Conservation (phyloP, 2,888 invertebrate species). For the Bembecia ichneumoniformis region DNA sequence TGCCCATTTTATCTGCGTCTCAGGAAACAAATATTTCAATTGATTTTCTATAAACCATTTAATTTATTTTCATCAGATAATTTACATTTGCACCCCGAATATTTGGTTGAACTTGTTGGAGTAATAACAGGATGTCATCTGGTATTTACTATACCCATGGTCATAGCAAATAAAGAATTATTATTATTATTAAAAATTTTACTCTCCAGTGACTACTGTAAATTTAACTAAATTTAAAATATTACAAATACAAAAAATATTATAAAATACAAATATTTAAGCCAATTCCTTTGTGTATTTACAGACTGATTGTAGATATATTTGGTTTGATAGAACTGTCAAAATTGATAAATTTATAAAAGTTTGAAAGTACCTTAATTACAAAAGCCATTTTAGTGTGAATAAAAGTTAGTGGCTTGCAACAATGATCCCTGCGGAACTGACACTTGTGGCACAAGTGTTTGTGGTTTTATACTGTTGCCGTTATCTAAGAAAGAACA, state of each 20-base stretch:
- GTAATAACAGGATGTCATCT: too few species aligned
- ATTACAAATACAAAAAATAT: not conserved
- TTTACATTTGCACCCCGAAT: too few species aligned
- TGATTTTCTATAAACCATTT: too few species aligned
- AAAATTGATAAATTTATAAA: not conserved
- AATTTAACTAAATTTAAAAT: not conserved
- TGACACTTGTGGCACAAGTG: conserved; percentile 32
- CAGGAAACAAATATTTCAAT: too few species aligned
- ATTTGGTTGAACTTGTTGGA: too few species aligned
- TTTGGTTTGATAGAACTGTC: not conserved
- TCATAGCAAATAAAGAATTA: too few species aligned
- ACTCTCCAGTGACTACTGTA: too few species aligned
- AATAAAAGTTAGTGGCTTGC: conserved; percentile 19
- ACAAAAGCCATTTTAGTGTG: conserved; percentile 46
- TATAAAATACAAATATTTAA: not conserved
- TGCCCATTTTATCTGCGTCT: too few species aligned
- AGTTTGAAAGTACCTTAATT: conserved; percentile 40
- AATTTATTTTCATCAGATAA: too few species aligned
- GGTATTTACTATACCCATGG: too few species aligned
- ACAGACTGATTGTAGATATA: not conserved
- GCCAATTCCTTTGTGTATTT: not conserved
- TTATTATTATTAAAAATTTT: too few species aligned
- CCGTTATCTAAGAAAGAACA: conserved; percentile 41
- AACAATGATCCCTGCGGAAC: conserved; percentile 42
- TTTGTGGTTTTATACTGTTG: conserved; percentile 55